Percentiles rank a stretch among this genome's conserved stretches.
Evolutionary conservation across 92 coral and sea anemone species (phyloP).

Genomic region (Muricea muricata): DNA sequence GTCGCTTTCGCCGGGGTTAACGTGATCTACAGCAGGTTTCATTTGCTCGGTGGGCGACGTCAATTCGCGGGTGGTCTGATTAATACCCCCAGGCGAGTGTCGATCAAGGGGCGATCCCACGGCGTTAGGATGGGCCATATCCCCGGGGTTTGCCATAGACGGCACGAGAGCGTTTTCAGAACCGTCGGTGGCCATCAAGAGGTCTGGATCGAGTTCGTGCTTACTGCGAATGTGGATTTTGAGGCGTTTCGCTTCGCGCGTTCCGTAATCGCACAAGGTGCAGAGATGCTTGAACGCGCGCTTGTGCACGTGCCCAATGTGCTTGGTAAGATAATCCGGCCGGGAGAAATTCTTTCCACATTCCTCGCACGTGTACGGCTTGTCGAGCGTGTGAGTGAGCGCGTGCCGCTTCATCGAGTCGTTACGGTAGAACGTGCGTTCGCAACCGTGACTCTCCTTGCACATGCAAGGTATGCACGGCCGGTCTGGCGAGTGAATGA

Average conservation of each 20-base stretch:
- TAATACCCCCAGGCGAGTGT: not conserved
- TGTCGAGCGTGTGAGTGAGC: slow-evolving; percentile 21
- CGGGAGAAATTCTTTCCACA: slow-evolving; percentile 40
- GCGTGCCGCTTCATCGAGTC: slow-evolving; percentile 47
- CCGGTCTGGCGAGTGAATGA: slow-evolving; percentile 39
- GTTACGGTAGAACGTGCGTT: slow-evolving; percentile 26
- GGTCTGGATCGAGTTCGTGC: slow-evolving; percentile 33
- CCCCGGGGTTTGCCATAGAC: not conserved
- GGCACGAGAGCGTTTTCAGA: not conserved
- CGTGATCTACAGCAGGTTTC: not conserved
- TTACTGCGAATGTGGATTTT: slow-evolving; percentile 18
- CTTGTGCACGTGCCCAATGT: slow-evolving; percentile 31
- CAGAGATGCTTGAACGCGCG: slow-evolving; percentile 35
- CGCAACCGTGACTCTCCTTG: slow-evolving; percentile 36
- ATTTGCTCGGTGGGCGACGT: not conserved
- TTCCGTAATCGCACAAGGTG: slow-evolving; percentile 37
- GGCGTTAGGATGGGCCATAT: not conserved
- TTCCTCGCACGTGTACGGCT: slow-evolving; percentile 24
- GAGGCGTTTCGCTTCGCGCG: slow-evolving; percentile 32
- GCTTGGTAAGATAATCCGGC: slow-evolving; percentile 33
- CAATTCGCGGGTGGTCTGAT: not conserved
- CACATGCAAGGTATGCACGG: slow-evolving; percentile 38
- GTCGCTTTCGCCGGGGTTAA: not conserved
- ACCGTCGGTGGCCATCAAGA: slow-evolving; percentile 4
- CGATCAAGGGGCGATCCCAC: not conserved